Evolutionary conservation across 2,797 vertebrate species (phyloP), one percentile per base, ranked within the genome.

Genomic region (Enteromius unitaeniatus): DNA sequence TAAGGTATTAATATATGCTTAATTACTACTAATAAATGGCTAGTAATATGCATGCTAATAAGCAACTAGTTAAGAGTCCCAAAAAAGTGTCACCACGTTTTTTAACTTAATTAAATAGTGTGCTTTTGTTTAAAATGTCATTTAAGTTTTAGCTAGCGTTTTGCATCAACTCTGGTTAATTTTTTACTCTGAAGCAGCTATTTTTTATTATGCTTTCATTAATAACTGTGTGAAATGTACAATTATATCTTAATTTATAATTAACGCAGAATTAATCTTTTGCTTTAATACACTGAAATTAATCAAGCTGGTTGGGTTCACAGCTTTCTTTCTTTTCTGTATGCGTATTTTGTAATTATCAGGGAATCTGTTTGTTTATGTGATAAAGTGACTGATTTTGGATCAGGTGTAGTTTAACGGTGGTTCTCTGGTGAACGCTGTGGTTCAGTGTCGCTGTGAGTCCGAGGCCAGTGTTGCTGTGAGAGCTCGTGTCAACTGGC

Each of bases 401-500:
- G 26, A 26, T 55, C 15, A 15, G 49, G 15, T 17, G 68, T 34
- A 26, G 31, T 75, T 83, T 55, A 55, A 10, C 31, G 28, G 45
- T 6, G 13, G 19, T 73, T 81, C 47, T 37, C 47, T 45, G 13
- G 6, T 17, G 15, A 8, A 14, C 60, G 26, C 40, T n/a, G 45
- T 28, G 72, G 72, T 67, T 81, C 69, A 49, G 80, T 49, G 69
- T 73, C n/a, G 17, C 62, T 67, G 62, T 58, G 73, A 69, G 64
- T 69, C 49, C 37, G 84, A 85, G 88, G 87, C 87, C 88, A 88
- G 83, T 89, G 85, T 64, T 88, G 89, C 90, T 87, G 83, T 92
- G 91, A 92, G 90, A 93, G 93, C 87, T 92, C 92, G 88, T 93
- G 90, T 92, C 91, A 91, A 88, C 93, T 94, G 92, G 93, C 93